Conservation (phyloP, 2,113 vertebrate genomes). For the Menidia beryllina region DNA sequence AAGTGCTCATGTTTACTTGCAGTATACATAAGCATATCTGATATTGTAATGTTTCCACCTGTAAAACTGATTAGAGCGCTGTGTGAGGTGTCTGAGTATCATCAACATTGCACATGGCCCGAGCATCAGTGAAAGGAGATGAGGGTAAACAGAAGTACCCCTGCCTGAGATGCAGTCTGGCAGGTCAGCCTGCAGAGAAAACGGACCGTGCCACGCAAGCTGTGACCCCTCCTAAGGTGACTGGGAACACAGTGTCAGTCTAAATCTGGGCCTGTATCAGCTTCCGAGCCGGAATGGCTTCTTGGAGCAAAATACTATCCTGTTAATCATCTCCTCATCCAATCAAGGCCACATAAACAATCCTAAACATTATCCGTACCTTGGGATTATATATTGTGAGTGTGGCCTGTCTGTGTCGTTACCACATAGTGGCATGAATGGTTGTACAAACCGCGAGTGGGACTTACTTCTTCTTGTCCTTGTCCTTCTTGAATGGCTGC, state of each 20-base stretch:
- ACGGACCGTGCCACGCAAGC: slow-evolving; percentile 59
- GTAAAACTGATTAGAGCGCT: slow-evolving; percentile 28
- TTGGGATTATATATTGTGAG: slow-evolving; percentile 19
- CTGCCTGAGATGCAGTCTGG: slow-evolving; percentile 68
- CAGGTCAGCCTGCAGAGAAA: slow-evolving; percentile 68
- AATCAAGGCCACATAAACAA: slow-evolving; percentile 22
- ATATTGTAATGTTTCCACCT: slow-evolving; percentile 38
- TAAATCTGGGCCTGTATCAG: slow-evolving; percentile 67
- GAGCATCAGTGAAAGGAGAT: slow-evolving; percentile 44
- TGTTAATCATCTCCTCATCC: slow-evolving; percentile 50
- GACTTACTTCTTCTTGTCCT: slow-evolving; percentile 97
- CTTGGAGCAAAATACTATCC: slow-evolving; percentile 55
- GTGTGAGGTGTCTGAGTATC: slow-evolving; percentile 35
- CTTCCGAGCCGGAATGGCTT: slow-evolving; percentile 62
- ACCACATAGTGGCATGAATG: neutral
- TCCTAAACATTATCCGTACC: neutral
- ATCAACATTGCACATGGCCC: slow-evolving; percentile 32
- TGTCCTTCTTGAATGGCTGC: slow-evolving; percentile 92
- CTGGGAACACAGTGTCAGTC: slow-evolving; percentile 63
- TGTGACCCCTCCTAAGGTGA: slow-evolving; percentile 63
- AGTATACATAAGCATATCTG: slow-evolving; percentile 3
- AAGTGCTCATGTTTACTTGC: neutral
- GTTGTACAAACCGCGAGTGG: neutral
- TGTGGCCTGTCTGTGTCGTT: slow-evolving; percentile 12
- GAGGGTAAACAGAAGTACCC: slow-evolving; percentile 57